Percentiles rank a stretch among this genome's conserved stretches.
Conservation (phyloP, 2,797 vertebrate genomes). For the Siniperca undulata region DNA sequence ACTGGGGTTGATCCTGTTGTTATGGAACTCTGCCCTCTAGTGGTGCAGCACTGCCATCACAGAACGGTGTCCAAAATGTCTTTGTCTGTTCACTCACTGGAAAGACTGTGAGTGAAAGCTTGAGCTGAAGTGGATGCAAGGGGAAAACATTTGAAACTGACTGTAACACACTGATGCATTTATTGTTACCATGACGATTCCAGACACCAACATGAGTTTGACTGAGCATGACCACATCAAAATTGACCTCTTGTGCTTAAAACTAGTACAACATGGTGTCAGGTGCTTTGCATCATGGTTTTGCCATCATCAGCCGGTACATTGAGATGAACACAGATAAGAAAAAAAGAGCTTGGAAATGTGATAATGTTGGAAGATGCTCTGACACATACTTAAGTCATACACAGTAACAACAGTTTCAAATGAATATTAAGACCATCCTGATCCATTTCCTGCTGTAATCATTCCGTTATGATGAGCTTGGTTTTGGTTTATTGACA, state of each 20-base stretch:
- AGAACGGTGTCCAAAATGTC: background rate
- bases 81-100: accelerated
- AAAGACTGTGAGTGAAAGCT: background rate
- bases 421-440: background rate
- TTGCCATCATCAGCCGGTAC: background rate
- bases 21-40: constrained; percentile 48
- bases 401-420: background rate
- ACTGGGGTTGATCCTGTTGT: background rate
- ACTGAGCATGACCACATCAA: background rate
- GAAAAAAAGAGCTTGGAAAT: background rate
- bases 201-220: background rate
- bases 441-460: background rate
- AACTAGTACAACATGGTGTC: background rate
- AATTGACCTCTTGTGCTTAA: background rate
- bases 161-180: background rate
- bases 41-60: constrained; percentile 19
- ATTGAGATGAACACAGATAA: background rate
- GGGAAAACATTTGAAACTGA: too few species aligned
- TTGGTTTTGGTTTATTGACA: background rate
- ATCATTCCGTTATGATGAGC: background rate
- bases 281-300: too few species aligned
- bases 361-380: background rate
- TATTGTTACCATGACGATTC: background rate
- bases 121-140: background rate
- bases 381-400: too few species aligned